Percentiles rank a stretch among this genome's conserved stretches.
Evolutionary conservation across 1,140 invertebrate species (phyloP).

Genomic region (Euura lappo): DNA sequence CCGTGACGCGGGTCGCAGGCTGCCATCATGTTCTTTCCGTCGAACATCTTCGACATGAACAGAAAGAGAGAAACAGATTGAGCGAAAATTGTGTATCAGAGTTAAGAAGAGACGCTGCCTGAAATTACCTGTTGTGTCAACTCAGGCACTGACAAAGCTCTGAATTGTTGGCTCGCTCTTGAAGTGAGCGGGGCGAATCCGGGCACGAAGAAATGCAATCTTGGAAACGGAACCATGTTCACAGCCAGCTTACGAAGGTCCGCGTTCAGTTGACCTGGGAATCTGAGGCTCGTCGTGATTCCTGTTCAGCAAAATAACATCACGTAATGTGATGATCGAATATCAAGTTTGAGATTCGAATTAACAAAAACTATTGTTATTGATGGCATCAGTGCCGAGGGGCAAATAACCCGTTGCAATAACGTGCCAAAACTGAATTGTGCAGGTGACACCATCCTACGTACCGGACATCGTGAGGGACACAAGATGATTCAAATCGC

Average conservation of each 20-base stretch:
- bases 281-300: conserved; percentile 40
- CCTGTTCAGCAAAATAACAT: neutral
- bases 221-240: conserved; percentile 72
- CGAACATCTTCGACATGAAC: conserved; percentile 73
- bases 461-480: conserved; percentile 76
- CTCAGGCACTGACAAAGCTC: conserved; percentile 64
- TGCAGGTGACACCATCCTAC: neutral
- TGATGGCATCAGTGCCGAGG: no score
- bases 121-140: conserved; percentile 63
- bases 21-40: conserved; percentile 80
- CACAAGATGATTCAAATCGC: conserved; percentile 64
- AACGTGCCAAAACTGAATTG: no score
- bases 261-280: conserved; percentile 44
- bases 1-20: conserved; percentile 83
- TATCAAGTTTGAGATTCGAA: no score
- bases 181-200: conserved; percentile 67
- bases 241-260: conserved; percentile 69
- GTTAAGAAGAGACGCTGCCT: conserved; percentile 45
- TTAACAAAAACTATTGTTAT: no score
- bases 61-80: conserved; percentile 57
- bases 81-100: neutral
- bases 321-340: no score
- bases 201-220: conserved; percentile 71
- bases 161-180: conserved; percentile 59
- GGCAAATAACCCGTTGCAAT: no score